A percentile compares a stretch with the other conserved stretches of the same genome.
Conservation (phyloP, 1,140 invertebrate species). For the Lepidurus arcticus region DNA sequence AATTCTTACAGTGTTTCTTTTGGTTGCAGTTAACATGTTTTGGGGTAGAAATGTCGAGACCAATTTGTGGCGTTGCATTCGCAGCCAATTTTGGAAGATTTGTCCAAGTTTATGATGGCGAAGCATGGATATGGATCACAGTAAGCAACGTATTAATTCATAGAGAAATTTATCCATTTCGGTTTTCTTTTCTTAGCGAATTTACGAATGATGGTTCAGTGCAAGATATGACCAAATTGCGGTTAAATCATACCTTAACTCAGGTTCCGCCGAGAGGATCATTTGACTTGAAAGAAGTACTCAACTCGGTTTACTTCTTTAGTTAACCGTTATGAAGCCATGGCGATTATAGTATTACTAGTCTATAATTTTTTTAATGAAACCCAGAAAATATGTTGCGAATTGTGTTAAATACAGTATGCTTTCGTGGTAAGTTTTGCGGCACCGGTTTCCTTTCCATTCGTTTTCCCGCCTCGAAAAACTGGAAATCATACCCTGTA, state of each 20-base stretch:
- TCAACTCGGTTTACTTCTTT: slow-evolving; percentile 76
- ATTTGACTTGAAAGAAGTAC: slow-evolving; percentile 67
- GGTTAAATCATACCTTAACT: slow-evolving; percentile 55
- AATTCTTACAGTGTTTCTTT: slow-evolving; percentile 35
- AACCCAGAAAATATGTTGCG: neutral
- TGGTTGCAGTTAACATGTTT: neutral
- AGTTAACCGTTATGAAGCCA: slow-evolving; percentile 5
- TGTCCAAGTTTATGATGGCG: slow-evolving; percentile 67
- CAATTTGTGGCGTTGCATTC: slow-evolving; percentile 93
- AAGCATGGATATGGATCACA: slow-evolving; percentile 56
- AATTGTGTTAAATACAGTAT: slow-evolving; percentile 12
- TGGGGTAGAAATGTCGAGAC: slow-evolving; percentile 74
- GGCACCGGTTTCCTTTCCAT: too few species aligned
- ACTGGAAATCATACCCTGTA: too few species aligned
- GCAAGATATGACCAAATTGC: slow-evolving; percentile 52
- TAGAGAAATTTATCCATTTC: slow-evolving; percentile 27
- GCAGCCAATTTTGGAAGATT: slow-evolving; percentile 82
- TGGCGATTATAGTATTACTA: slow-evolving; percentile 19
- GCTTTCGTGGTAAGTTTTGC: neutral
- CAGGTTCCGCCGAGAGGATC: slow-evolving; percentile 63
- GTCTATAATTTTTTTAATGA: neutral
- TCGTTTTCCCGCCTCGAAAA: too few species aligned
- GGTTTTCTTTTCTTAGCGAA: slow-evolving; percentile 47
- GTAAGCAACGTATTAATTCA: slow-evolving; percentile 46
- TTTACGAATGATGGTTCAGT: slow-evolving; percentile 49